phyloP scores from a whole-genome alignment of 2,113 vertebrate genomes.

The Eulemur macaco region DNA sequence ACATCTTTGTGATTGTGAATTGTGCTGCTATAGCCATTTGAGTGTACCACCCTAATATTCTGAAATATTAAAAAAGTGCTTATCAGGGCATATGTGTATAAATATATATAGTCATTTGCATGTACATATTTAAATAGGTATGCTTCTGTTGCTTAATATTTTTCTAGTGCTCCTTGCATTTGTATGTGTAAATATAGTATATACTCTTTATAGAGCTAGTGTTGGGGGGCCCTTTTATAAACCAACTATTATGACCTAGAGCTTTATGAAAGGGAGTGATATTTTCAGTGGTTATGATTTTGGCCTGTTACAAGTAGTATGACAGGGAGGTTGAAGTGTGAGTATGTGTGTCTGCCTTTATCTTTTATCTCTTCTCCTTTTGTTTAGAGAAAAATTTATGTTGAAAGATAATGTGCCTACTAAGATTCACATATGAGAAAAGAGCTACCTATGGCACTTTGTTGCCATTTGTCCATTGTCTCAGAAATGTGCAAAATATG shows the following conservation, averaged over 20 bases:
- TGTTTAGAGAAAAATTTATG: background rate
- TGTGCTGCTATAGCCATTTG: too few species aligned
- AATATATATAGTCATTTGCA: background rate
- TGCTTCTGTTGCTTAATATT: background rate
- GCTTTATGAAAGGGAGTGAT: background rate
- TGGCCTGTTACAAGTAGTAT: background rate
- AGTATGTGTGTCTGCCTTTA: background rate
- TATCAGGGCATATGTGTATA: background rate
- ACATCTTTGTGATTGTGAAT: too few species aligned
- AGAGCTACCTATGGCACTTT: conserved; percentile 41
- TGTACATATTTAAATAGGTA: background rate
- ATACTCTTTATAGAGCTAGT: background rate
- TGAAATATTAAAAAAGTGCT: background rate
- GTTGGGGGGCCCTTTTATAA: background rate
- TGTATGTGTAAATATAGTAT: background rate
- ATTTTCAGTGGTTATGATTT: background rate
- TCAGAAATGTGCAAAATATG: conserved; percentile 59
- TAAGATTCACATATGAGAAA: conserved; percentile 32
- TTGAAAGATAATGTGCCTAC: background rate
- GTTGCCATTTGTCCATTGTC: conserved; percentile 54
- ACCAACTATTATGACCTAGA: background rate
- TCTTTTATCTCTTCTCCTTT: background rate
- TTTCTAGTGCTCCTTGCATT: background rate
- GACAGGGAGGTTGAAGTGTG: background rate
- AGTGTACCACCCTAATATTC: too few species aligned